A percentile compares a stretch with the other conserved stretches of the same genome.
Conservation (phyloP, 2,888 invertebrate genomes). For the Lasioglossum lativentre region DNA sequence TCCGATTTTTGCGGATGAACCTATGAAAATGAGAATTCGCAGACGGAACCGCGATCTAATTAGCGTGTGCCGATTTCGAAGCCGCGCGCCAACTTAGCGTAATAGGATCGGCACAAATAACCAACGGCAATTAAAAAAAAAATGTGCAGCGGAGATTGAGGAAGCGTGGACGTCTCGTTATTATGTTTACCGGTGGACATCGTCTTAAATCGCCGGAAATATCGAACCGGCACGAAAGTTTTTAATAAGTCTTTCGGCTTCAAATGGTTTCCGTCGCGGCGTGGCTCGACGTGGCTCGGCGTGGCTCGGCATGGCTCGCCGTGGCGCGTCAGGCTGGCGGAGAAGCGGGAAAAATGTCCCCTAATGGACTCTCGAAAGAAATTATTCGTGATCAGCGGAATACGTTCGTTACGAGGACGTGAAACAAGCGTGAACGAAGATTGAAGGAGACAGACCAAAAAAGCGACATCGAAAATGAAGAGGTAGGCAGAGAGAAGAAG, state of each 20-base stretch:
- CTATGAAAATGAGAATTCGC: not conserved
- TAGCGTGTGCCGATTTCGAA: not conserved
- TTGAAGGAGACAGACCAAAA: conserved; percentile 62
- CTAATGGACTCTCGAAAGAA: conserved; percentile 71
- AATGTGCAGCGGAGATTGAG: not conserved
- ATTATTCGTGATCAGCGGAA: conserved; percentile 75
- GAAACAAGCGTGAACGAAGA: conserved; percentile 62
- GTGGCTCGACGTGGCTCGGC: not conserved
- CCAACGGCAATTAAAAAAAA: not conserved
- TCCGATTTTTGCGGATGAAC: not conserved
- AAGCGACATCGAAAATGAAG: conserved; percentile 45
- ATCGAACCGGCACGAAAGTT: conserved; percentile 37
- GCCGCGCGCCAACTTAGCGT: not conserved
- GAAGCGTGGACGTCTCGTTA: not conserved
- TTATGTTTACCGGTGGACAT: not conserved
- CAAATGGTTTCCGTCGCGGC: conserved; percentile 26
- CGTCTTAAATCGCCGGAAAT: conserved; percentile 24
- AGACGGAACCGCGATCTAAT: not conserved
- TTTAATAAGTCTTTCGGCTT: conserved; percentile 53
- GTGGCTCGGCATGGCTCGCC: not conserved
- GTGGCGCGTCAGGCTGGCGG: not conserved
- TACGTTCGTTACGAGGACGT: conserved; percentile 72
- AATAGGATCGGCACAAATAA: not conserved
- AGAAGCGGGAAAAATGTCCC: conserved; percentile 50
- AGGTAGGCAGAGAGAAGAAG: not conserved